Base-by-base conservation (phyloP, 2,888 invertebrate species). In the Andrena bicolor region DNA sequence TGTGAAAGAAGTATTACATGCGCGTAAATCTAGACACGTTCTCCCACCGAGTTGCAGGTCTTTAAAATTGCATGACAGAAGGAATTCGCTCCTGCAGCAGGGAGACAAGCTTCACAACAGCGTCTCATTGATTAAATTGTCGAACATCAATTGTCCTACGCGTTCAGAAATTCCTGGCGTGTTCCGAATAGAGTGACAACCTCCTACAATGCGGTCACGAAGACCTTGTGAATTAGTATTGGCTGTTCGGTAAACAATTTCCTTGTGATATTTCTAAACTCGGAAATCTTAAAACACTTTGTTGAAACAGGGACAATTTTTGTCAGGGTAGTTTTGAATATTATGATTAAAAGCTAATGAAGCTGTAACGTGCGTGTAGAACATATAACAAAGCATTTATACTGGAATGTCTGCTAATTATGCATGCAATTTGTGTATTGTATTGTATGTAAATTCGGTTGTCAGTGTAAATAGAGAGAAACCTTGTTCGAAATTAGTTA, bases 101-200 rank as follows among this genome's bases (percentile, higher is more conserved):
- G 30, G 32, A 28, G 30, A 30, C 30, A 30, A 30, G 30, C 32
- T n/a, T 32, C 60, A n/a, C 30, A 26, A n/a, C 60, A n/a, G 35
- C 58, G n/a, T 23, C 56, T 51, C 20, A 30, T 66, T 66, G 49
- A 28, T 66, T 49, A 48, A 49, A 28, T 51, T 49, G 32, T 66
- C 28, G 48, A n/a, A 26, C 41, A 48, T 64, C 28, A 49, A 28
- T 51, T 49, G 32, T 66, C 28, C 26, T 28, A 26, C 41, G 26
- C 60, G 60, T 60, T 60, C 60, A 30, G 28, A 60, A 60, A 60
- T 60, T 60, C 60, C 28, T 28, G 7, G 32, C 30, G 32, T 60
- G 28, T 60, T 32, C 60, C 30, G 16, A 30, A 60, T 32, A 28
- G 60, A 26, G 60, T 32, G 60, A 30, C 60, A 60, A 60, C 28